Evolutionary conservation across 2,797 vertebrate species (phyloP), one percentile per base, ranked within the genome.

Genomic region (Syngnathus rostellatus): DNA sequence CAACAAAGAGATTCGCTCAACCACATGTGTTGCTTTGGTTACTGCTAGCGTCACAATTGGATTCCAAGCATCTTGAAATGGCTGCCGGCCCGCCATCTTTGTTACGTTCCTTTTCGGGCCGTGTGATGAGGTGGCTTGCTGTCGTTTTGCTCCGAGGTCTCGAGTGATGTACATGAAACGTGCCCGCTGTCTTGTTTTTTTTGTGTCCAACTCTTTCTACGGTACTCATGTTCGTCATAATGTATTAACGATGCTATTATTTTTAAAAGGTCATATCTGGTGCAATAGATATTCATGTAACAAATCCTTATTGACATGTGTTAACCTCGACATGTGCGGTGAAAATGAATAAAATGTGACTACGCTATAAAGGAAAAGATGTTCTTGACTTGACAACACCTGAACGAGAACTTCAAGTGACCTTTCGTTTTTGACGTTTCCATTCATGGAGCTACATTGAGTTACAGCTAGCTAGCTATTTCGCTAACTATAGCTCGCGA

Each of bases 281-380:
- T 84, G 72, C 73, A 81, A 85, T 86, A 89, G 82, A 87, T 86
- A 85, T 87, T 83, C 82, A 89, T 87, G 85, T 88, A 88, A 87
- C 82, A 81, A 80, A 83, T 78, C 76, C 83, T 87, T 86, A 75
- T 83, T 82, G 82, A 86, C 84, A 87, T 85, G 76, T 85, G 83
- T 86, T 87, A 85, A 78, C 82, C 80, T 86, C 74, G 83, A 88
- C 78, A 89, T 89, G 84, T 90, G 83, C 71, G 64, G 83, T 89
- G 81, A 85, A 84, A 81, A 88, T 85, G 74, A 89, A 89, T 88
- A 90, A 90, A 90, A 83, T 84, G 83, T 72, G 73, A 74, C 54
- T 78, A 81, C 69, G 14, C 31, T 31, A 31, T 31, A 79, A 82
- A 78, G 63, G 65, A n/a, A 70, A 62, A 2, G 46, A 37, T 12